Conservation (phyloP, 1,140 invertebrate genomes). For the Apolygus lucorum region DNA sequence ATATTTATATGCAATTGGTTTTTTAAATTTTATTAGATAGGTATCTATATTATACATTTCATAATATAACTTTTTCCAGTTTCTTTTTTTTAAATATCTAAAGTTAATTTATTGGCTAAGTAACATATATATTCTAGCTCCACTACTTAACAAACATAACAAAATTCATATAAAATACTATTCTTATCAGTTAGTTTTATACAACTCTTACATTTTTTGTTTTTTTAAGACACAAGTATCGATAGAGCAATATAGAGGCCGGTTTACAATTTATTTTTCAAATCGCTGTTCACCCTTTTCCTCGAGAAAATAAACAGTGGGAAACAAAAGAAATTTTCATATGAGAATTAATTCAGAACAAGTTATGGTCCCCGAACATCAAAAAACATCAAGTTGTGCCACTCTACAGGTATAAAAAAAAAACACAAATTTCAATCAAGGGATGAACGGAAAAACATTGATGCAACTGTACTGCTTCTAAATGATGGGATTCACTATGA, state of each 20-base stretch:
- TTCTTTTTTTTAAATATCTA: constrained; percentile 4
- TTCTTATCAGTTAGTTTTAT: constrained; percentile 16
- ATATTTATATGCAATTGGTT: not conserved
- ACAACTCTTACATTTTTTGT: not conserved
- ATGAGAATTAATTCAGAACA: not conserved
- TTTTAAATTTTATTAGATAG: not conserved
- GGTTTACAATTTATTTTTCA: not conserved
- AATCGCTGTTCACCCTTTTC: not conserved
- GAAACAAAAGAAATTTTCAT: not conserved
- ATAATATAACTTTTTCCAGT: not conserved
- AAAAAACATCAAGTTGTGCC: not conserved
- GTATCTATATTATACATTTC: not conserved
- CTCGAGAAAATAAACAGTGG: not conserved
- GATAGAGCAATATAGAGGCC: not conserved
- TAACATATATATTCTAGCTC: constrained; percentile 18
- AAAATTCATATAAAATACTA: constrained; percentile 26
- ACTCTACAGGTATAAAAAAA: not conserved
- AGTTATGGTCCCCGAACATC: not conserved
- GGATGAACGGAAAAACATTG: not conserved
- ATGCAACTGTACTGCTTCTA: not conserved
- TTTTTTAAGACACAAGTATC: not conserved
- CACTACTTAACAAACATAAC: constrained; percentile 21
- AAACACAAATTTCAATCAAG: no score
- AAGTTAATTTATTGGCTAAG: not conserved
- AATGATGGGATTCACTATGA: not conserved